Evolutionary conservation across 2,888 invertebrate genomes (phyloP).

Genomic region (Chirona hameri): DNA sequence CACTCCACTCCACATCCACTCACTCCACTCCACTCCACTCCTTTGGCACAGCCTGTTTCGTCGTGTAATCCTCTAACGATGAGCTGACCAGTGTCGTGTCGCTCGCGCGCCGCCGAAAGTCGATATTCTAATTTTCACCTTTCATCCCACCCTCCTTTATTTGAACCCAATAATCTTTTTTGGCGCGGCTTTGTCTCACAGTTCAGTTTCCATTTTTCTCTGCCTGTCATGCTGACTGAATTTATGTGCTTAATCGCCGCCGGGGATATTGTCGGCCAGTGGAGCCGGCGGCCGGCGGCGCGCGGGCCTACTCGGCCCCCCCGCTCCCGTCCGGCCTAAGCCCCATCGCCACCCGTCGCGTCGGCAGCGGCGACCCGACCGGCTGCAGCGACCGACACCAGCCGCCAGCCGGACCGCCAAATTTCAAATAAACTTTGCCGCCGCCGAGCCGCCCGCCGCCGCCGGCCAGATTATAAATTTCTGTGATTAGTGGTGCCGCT

Average conservation of each 20-base stretch:
- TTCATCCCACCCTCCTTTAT: conserved; percentile 27
- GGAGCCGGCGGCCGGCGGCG: neutral
- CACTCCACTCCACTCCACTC: too few relatives aligned
- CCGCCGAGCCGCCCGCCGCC: neutral
- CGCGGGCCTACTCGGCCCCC: too few relatives aligned
- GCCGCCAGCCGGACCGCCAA: neutral
- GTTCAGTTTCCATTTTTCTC: conserved; percentile 28
- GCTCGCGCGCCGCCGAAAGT: neutral
- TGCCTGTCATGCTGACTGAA: conserved; percentile 26
- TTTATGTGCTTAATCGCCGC: conserved; percentile 27
- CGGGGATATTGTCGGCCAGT: conserved; percentile 9
- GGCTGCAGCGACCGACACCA: neutral
- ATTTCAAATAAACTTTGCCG: conserved; percentile 3
- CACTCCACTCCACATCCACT: too few relatives aligned
- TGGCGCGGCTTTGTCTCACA: conserved; percentile 28
- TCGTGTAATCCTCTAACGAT: neutral
- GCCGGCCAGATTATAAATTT: conserved; percentile 5
- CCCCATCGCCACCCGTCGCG: too few relatives aligned
- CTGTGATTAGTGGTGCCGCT: neutral
- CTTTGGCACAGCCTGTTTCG: neutral
- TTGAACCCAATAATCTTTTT: conserved; percentile 28
- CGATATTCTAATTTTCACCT: conserved; percentile 23
- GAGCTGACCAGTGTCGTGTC: neutral
- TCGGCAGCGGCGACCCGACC: too few relatives aligned
- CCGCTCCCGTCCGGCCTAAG: too few relatives aligned